Percentiles rank a stretch among this genome's conserved stretches.
Conservation (phyloP, 23 tunicate species). For the Ciona savignyi region DNA sequence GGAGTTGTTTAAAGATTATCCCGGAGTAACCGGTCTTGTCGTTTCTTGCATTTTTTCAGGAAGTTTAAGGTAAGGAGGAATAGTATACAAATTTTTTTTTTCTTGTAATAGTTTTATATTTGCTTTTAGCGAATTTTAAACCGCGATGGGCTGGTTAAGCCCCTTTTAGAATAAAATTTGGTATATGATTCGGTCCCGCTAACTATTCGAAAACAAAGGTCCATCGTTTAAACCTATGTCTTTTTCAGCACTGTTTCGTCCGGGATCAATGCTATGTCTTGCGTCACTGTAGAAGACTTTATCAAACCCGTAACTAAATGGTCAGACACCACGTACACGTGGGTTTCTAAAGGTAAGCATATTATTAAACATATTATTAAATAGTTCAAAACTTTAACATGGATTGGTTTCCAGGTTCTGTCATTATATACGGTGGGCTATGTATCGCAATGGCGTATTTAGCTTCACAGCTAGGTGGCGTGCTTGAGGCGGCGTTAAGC, state of each 20-base stretch:
- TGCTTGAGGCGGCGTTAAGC: constrained; percentile 77
- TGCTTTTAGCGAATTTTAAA: no score
- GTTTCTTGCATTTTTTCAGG: constrained; percentile 81
- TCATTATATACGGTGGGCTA: constrained; percentile 50
- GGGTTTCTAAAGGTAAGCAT: constrained; percentile 55
- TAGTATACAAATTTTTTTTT: neutral
- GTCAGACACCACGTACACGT: constrained; percentile 30
- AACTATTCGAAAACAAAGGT: no score
- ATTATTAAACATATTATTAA: neutral
- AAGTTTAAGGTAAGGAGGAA: constrained; percentile 55
- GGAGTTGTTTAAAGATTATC: constrained; percentile 37
- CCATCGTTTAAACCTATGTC: no score
- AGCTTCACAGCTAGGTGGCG: constrained; percentile 76
- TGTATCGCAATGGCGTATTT: constrained; percentile 86
- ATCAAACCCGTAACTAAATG: constrained; percentile 37
- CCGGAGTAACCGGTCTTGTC: constrained; percentile 69
- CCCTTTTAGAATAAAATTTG: no score
- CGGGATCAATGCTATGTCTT: constrained; percentile 79
- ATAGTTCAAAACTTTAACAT: neutral
- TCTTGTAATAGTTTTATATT: no score
- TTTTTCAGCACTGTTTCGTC: constrained; percentile 72
- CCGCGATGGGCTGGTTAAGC: no score
- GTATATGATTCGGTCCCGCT: no score
- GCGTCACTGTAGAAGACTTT: constrained; percentile 56
- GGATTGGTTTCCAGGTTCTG: constrained; percentile 23